Evolutionary conservation across 2,888 invertebrate species (phyloP), one percentile per base, ranked within the genome.

Genomic region (Chromoteleia sp.): DNA sequence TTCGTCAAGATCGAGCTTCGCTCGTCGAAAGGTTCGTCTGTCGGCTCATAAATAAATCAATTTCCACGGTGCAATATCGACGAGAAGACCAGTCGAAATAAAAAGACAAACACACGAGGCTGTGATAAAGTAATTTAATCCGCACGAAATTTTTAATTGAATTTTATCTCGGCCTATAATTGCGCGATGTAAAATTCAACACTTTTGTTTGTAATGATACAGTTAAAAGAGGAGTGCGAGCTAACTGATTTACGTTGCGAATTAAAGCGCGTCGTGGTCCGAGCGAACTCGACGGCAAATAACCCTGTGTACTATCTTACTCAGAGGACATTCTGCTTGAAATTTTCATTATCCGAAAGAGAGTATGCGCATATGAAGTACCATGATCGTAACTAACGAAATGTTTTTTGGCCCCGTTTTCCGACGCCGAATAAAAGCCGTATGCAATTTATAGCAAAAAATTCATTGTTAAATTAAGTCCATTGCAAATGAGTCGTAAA

Each of bases 301-400:
- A 76, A 59, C 71, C 58, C 14, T 45, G 59, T 63, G 50, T 67
- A 67, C 41, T 65, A 67, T 74, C 63, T 80, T 59, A 50, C 67
- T 81, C 73, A 54, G 48, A 61, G 76, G 56, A 81, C 77, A 68
- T 54, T 65, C 61, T 58, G 68, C 74, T 81, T 81, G 77, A 81
- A 81, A 81, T 81, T 81, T 73, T 81, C 81, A 81, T 75, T 71
- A 75, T 65, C 52, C 70, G 61, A 65, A 75, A 54, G 68, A 29
- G 61, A 67, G 68, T 68, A 52, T 61, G 79, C 48, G 79, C 79
- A 54, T 73, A 74, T 63, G 56, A 43, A 59, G 67, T 50, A 50
- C 54, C 58, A 33, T 12, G 65, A 58, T 52, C 78, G 73, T 67
- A 78, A 67, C 73, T 29, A 48, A 50, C 58, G 36, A 65, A 56